Conservation (phyloP, 2,797 vertebrate species). For the Telmatherina bonti region DNA sequence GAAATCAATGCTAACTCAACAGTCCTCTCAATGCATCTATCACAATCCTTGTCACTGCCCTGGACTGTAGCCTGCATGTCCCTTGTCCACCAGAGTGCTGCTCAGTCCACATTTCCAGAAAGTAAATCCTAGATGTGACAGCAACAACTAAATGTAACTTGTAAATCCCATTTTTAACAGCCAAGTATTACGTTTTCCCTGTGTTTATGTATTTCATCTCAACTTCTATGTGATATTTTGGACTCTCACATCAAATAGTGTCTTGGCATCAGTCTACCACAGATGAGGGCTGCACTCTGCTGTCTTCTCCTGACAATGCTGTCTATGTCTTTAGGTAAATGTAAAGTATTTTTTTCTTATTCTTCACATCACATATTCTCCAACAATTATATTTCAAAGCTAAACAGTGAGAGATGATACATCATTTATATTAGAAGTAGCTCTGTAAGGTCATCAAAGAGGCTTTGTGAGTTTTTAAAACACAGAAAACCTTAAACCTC, state of each 20-base stretch:
- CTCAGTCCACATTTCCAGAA: neutral
- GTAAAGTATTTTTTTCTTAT: neutral
- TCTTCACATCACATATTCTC: neutral
- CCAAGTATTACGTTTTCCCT: neutral
- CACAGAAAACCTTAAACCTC: conserved; percentile 5
- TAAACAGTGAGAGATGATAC: neutral
- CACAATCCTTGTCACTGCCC: conserved; percentile 48
- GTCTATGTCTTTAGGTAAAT: conserved; percentile 59
- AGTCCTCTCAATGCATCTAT: conserved; percentile 42
- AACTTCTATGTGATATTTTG: conserved; percentile 15
- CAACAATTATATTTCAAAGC: neutral
- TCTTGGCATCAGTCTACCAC: conserved; percentile 56
- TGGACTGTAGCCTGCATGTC: conserved; percentile 16
- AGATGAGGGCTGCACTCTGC: conserved; percentile 38
- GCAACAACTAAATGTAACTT: conserved; percentile 4
- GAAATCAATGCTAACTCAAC: conserved; percentile 62
- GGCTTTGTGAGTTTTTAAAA: conserved; percentile 8
- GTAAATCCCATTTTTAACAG: neutral
- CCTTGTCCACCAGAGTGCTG: conserved; percentile 19
- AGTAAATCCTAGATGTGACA: neutral
- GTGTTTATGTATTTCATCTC: conserved; percentile 3
- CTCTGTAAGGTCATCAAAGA: neutral
- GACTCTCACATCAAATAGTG: conserved; percentile 26
- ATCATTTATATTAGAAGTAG: conserved; percentile 6
- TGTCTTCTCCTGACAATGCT: conserved; percentile 46